phyloP scores from a whole-genome alignment of 2,113 vertebrate genomes.

The Rhinoderma darwinii region DNA sequence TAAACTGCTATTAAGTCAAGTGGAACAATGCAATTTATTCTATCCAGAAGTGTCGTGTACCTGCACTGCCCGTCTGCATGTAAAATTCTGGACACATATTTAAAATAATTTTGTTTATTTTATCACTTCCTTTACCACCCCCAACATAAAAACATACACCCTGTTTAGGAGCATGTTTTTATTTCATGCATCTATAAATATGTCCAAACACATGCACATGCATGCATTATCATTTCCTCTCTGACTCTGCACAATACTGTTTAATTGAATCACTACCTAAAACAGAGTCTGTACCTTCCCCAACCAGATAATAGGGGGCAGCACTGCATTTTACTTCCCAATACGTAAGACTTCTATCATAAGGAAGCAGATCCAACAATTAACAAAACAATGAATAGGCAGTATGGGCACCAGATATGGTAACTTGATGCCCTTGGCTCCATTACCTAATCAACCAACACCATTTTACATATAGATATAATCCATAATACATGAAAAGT shows the following conservation, averaged over 20 bases:
- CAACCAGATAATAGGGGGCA: too few species aligned
- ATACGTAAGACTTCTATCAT: too few species aligned
- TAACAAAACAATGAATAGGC: not conserved
- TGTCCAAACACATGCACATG: not conserved
- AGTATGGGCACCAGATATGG: too few species aligned
- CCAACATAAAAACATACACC: not conserved
- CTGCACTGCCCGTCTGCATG: not conserved
- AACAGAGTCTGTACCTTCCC: too few species aligned
- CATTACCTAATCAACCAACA: not conserved
- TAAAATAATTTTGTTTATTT: not conserved
- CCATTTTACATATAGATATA: too few species aligned
- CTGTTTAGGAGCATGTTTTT: not conserved
- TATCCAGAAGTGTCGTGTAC: conserved; percentile 29
- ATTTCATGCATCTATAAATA: not conserved
- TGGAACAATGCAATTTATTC: conserved; percentile 42
- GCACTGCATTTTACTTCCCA: too few species aligned
- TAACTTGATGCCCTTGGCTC: not conserved
- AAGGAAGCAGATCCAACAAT: not conserved
- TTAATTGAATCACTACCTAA: too few species aligned
- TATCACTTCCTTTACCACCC: not conserved
- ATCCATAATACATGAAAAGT: not conserved
- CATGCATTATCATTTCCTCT: not conserved
- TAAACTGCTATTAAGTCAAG: conserved; percentile 22
- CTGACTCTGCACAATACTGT: not conserved
- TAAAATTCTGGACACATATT: not conserved